Evolutionary conservation across 2,888 invertebrate species (phyloP).

Genomic region (Drosophila quasianomalipes): DNA sequence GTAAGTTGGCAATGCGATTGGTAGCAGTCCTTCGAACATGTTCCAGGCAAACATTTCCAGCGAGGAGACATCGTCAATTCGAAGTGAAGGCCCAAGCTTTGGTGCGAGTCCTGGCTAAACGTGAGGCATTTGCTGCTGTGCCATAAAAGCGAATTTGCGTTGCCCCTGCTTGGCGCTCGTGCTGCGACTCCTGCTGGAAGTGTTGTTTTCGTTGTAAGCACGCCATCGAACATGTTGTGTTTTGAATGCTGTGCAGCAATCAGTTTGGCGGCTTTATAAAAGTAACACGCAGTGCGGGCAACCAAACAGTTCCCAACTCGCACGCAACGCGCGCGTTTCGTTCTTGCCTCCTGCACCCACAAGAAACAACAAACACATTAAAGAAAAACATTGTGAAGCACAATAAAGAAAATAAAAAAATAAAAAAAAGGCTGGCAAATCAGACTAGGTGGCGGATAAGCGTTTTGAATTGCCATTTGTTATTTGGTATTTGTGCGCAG

Average conservation of each 20-base stretch:
- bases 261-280: constrained; percentile 63
- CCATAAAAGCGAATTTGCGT: constrained; percentile 5
- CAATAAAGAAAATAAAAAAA: neutral
- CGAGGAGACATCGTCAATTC: constrained; percentile 26
- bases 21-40: constrained; percentile 26
- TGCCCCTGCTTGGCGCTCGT: constrained; percentile 40
- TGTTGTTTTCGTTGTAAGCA: constrained; percentile 69
- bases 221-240: constrained; percentile 72
- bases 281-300: constrained; percentile 30
- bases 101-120: constrained; percentile 50
- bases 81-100: constrained; percentile 29
- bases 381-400: neutral
- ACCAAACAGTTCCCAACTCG: constrained; percentile 57
- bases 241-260: constrained; percentile 66
- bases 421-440: neutral
- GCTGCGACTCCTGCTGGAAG: constrained; percentile 27
- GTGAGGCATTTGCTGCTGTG: neutral
- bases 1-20: constrained; percentile 37
- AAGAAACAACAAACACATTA: neutral
- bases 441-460: constrained; percentile 20
- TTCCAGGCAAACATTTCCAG: constrained; percentile 33
- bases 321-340: constrained; percentile 60
- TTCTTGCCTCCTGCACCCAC: neutral
- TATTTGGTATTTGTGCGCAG: constrained; percentile 17
- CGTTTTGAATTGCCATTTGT: constrained; percentile 34